Base-by-base conservation (phyloP, 2,113 vertebrate genomes). In the Gulo gulo region DNA sequence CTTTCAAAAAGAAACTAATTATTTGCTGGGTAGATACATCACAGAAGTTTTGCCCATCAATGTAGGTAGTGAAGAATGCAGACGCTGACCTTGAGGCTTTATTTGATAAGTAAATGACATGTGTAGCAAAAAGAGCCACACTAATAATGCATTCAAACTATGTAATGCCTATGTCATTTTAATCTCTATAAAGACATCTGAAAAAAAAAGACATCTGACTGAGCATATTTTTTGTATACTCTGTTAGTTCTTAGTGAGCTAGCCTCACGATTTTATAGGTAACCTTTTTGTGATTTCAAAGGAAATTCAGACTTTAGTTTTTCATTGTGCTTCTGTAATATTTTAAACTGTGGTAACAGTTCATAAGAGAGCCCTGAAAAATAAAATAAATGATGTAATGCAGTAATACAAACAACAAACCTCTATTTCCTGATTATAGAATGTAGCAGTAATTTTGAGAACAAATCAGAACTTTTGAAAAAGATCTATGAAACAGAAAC, bases 261-360 rank as follows among this genome's bases (percentile, higher is more conserved):
- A 83, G 26, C 4, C 11, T 81, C 74, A 86, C 42, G 81, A 39
- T 85, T 92, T 84, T 59, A 91, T 14, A 76, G 39, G 14, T 29
- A 94, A 34, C 76, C 69, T 85, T 42, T 55, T 91, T 88, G 59
- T 79, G 36, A 88, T 84, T 97, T 59, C 13, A 83, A 79, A 97
- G 11, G 9, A 71, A 61, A 84, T 74, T n/a, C 67, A 50, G 45
- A 79, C 55, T 80, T 88, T 47, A 61, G 55, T 36, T 55, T 81
- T 76, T 94, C 16, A 92, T 6, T 63, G 79, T 59, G 5, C 55
- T 55, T 50, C 52, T 65, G 15, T 34, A 76, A n/a, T 61, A 76
- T 74, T 94, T 89, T 14, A 84, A 45, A 61, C 21, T 73, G 1
- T 80, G 34, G 67, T 80, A 65, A 81, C 20, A 63, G 24, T 61